Evolutionary conservation across 2,113 vertebrate species (phyloP).

Genomic region (Chloebia gouldiae): DNA sequence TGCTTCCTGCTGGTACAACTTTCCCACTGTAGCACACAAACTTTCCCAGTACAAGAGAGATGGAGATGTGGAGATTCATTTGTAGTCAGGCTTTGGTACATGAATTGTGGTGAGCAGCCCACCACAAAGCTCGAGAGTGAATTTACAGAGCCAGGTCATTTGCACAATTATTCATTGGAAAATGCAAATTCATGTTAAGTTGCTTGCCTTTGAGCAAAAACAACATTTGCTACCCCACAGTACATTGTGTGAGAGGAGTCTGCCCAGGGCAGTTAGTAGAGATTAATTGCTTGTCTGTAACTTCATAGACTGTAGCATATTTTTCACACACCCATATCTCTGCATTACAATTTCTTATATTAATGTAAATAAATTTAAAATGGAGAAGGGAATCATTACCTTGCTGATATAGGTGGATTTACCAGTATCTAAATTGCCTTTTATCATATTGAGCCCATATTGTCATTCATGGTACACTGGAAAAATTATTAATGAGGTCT

Average conservation of each 20-base stretch:
- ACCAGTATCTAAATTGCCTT: not conserved
- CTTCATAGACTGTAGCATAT: not conserved
- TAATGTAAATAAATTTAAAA: not conserved
- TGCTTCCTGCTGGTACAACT: not conserved
- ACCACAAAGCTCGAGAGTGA: not conserved
- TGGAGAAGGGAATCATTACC: not conserved
- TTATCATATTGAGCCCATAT: not conserved
- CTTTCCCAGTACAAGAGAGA: not conserved
- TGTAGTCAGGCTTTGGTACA: not conserved
- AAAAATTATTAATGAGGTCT: not conserved
- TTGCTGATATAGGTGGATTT: not conserved
- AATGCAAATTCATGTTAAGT: not conserved
- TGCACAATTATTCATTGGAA: not conserved
- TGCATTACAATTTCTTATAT: not conserved
- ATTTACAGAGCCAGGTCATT: not conserved
- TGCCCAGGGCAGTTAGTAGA: not conserved
- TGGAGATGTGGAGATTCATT: not conserved
- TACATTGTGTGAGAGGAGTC: not conserved
- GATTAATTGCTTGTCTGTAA: conserved; percentile 1
- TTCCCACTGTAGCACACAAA: not conserved
- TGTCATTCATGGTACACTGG: not conserved
- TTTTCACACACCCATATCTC: not conserved
- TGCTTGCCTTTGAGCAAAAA: not conserved
- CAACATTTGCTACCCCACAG: not conserved
- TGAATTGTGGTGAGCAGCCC: not conserved